Base-by-base conservation (phyloP, 2,888 invertebrate genomes). In the Trissolcus brochymenae region DNA sequence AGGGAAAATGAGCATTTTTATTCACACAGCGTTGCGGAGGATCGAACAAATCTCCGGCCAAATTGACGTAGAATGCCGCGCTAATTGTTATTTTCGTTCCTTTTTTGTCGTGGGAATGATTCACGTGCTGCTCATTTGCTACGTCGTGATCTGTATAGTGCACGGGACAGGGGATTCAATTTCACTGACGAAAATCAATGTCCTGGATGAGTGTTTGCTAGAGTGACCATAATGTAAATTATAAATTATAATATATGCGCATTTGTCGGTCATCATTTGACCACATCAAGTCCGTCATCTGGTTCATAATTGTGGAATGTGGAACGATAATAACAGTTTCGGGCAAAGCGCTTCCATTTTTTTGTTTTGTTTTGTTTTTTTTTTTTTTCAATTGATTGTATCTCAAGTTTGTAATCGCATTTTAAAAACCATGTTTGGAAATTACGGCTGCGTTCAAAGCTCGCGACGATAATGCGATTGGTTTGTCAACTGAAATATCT, bases 381-480 rank as follows among this genome's bases (percentile, higher is more conserved):
- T n/a, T n/a, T n/a, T n/a, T n/a, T n/a, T n/a, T n/a, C n/a, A 35
- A 35, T 35, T 35, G 35, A 35, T 35, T 35, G 35, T 35, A 11
- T 35, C 11, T 9, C 35, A 9, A 35, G 35, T 35, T 35, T 9
- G 9, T 9, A 9, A 35, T 35, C 9, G 2, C 6, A 11, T 35
- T 35, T 35, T 9, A 11, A 11, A 9, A 35, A 9, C 9, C 35
- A 11, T 2, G 35, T 2, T 35, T 35, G 9, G 6, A 9, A 35
- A 35, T 35, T 7, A 35, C 35, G 35, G 35, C n/a, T 35, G 11
- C 2, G 35, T 11, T 35, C 7, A 11, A 35, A 35, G 35, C 7
- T 2, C 2, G 35, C 35, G n/a, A 35, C 1, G 25, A 14, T 62
- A 71, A 71, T 64, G 17, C 57, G 51, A 71, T 71, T 71, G 62